Conservation (phyloP, 1,140 invertebrate genomes). For the Lepidurus apus region DNA sequence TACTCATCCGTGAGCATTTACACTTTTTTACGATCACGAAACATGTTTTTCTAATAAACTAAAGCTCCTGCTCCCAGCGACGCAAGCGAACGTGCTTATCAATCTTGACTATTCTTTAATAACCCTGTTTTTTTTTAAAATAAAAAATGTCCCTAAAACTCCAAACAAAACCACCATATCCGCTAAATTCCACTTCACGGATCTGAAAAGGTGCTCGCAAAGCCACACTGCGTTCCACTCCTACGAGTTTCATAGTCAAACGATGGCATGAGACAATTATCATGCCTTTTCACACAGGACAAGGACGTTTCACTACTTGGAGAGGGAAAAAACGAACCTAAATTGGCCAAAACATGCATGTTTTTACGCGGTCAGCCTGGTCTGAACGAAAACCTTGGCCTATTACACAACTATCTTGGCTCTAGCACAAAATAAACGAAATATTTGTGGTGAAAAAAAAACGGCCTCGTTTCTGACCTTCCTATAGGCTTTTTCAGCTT, state of each 20-base stretch:
- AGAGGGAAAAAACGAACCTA: not conserved
- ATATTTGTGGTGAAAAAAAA: not conserved
- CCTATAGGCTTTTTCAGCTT: slow-evolving; percentile 10
- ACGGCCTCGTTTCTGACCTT: not conserved
- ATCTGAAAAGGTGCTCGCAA: not conserved
- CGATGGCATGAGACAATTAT: not conserved
- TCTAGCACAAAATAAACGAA: not conserved
- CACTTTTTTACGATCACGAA: not conserved
- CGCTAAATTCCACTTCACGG: not conserved
- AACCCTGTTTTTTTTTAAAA: not conserved
- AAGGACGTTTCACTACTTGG: not conserved
- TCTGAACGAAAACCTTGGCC: not conserved
- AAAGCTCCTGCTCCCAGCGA: not conserved
- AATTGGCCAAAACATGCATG: not conserved
- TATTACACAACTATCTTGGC: not conserved
- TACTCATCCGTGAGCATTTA: not conserved
- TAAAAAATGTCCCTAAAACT: not conserved
- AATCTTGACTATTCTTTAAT: slow-evolving; percentile 5
- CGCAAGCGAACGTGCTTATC: slow-evolving; percentile 6
- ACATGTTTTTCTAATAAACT: not conserved
- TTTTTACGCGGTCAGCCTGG: not conserved
- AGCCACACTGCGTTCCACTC: not conserved
- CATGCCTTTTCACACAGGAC: not conserved
- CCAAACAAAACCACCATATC: not conserved
- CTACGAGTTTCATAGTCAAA: not conserved